Evolutionary conservation across 2,888 invertebrate species (phyloP).

Genomic region (Drosophila paramelanica): DNA sequence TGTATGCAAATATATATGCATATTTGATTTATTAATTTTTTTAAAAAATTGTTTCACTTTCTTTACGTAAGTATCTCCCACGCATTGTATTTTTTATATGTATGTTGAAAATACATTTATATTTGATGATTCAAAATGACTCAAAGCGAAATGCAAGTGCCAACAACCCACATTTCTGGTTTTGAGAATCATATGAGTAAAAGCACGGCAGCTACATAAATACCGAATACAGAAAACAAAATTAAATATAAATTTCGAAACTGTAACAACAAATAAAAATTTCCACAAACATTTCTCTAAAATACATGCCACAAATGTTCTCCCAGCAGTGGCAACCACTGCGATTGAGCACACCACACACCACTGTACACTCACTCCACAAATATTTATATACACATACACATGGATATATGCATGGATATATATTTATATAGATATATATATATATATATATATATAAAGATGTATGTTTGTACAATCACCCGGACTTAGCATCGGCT

Average conservation of each 20-base stretch:
- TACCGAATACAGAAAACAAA: conserved; percentile 18
- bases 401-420: background rate
- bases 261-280: conserved; percentile 40
- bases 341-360: conserved; percentile 34
- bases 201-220: conserved; percentile 28
- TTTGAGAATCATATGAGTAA: conserved; percentile 32
- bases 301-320: conserved; percentile 32
- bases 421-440: conserved; percentile 2
- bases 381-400: conserved; percentile 18
- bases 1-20: background rate
- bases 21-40: conserved; percentile 1
- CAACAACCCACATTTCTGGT: conserved; percentile 49
- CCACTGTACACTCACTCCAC: conserved; percentile 26
- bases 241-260: conserved; percentile 45
- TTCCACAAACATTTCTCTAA: conserved; percentile 28
- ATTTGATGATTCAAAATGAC: conserved; percentile 10
- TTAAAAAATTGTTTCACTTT: conserved; percentile 1
- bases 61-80: conserved; percentile 4
- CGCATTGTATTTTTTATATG: conserved; percentile 2
- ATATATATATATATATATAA: background rate
- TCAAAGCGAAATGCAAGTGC: conserved; percentile 47
- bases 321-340: conserved; percentile 36
- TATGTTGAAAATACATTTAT: background rate
- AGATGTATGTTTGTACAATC: conserved; percentile 8
- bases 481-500: conserved; percentile 35